phyloP scores from a whole-genome alignment of 2,113 vertebrate species.

The Phrynosoma platyrhinos region DNA sequence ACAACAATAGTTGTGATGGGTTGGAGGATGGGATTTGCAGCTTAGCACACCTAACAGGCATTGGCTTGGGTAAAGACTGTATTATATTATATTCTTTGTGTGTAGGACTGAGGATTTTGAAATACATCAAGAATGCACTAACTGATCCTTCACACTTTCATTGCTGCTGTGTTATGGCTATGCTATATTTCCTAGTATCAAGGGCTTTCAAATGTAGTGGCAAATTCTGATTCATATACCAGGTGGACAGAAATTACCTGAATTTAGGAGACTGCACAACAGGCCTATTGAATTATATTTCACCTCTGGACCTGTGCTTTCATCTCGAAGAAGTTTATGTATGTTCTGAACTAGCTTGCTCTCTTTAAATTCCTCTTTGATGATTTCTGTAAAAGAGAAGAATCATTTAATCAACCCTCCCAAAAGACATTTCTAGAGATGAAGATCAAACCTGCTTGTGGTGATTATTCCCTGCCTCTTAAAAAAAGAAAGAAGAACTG shows the following conservation, averaged over 20 bases:
- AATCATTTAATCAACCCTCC: neutral
- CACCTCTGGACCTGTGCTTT: slow-evolving; percentile 84
- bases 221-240: neutral
- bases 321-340: slow-evolving; percentile 84
- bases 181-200: neutral
- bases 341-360: slow-evolving; percentile 79
- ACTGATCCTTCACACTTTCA: neutral
- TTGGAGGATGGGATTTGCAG: neutral
- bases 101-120: neutral
- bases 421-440: neutral
- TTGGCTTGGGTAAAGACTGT: neutral
- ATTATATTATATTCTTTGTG: neutral
- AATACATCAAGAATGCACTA: neutral
- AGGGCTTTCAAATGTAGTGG: neutral
- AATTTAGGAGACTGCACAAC: slow-evolving; percentile 86
- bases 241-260: slow-evolving; percentile 73
- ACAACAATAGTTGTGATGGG: neutral
- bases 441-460: neutral
- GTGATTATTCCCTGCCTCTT: neutral
- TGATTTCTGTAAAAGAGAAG: slow-evolving; percentile 74
- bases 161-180: neutral
- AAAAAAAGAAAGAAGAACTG: neutral
- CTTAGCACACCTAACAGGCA: neutral
- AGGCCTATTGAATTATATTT: slow-evolving; percentile 87
- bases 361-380: slow-evolving; percentile 80